A percentile compares a stretch with the other conserved stretches of the same genome.
Conservation (phyloP, 2,797 vertebrate genomes). For the Hypotaenidia okinawae region DNA sequence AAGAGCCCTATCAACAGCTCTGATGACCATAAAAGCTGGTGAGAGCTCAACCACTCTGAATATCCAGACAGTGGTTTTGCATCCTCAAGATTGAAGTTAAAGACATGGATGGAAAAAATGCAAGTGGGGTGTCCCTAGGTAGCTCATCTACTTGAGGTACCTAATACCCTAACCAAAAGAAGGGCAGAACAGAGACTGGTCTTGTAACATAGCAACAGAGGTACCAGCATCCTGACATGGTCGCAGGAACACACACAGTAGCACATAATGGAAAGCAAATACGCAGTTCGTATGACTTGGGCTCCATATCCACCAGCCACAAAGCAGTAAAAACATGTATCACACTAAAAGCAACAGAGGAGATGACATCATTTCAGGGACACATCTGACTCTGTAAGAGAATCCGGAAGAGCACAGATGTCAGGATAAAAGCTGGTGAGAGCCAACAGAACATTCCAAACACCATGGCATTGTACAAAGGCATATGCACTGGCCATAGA, state of each 20-base stretch:
- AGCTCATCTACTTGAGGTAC: background rate
- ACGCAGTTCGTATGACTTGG: background rate
- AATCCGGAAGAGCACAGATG: background rate
- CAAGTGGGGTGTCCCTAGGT: background rate
- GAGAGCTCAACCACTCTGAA: background rate
- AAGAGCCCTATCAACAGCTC: background rate
- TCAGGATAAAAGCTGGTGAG: background rate
- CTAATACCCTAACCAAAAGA: background rate
- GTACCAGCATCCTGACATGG: background rate
- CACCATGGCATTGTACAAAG: background rate
- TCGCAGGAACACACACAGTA: background rate
- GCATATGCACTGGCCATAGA: background rate
- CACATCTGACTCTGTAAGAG: background rate
- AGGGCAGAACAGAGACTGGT: background rate
- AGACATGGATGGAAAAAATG: background rate
- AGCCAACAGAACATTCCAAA: background rate
- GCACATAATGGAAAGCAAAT: background rate
- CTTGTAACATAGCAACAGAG: background rate
- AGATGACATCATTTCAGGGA: background rate
- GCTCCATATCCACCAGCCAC: background rate
- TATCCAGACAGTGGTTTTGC: background rate
- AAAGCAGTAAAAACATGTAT: background rate
- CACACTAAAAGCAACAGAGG: background rate
- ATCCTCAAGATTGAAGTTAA: background rate
- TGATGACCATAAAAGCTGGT: background rate